phyloP scores from a whole-genome alignment of 2,113 vertebrate genomes.

The Rousettus leschenaultii region DNA sequence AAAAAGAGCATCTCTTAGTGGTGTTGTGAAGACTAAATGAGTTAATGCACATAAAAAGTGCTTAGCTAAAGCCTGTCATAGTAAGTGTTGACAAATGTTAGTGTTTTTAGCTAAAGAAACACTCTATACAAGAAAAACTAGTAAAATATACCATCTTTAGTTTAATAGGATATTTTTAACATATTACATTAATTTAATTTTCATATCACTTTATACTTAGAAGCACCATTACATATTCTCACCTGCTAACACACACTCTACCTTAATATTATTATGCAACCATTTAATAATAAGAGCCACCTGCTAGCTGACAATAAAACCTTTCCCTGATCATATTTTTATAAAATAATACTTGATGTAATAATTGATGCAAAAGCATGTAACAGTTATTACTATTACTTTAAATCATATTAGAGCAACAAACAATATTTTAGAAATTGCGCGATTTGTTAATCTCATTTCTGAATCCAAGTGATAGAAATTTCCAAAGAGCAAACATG shows the following conservation, averaged over 20 bases:
- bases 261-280: neutral
- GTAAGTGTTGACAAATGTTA: neutral
- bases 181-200: neutral
- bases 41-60: neutral
- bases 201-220: neutral
- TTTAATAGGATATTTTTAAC: neutral
- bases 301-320: neutral
- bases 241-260: neutral
- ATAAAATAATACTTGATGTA: neutral
- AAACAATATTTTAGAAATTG: neutral
- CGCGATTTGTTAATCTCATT: neutral
- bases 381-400: neutral
- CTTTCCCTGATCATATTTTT: neutral
- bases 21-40: neutral
- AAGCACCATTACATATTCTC: neutral
- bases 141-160: neutral
- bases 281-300: neutral
- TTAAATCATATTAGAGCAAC: neutral
- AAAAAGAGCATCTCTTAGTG: neutral
- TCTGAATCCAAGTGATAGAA: constrained; percentile 21
- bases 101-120: constrained; percentile 18
- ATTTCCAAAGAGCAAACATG: neutral
- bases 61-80: neutral
- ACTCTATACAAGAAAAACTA: neutral
- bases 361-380: neutral